phyloP scores from a whole-genome alignment of 2,888 invertebrate species.

The Elegia similella region DNA sequence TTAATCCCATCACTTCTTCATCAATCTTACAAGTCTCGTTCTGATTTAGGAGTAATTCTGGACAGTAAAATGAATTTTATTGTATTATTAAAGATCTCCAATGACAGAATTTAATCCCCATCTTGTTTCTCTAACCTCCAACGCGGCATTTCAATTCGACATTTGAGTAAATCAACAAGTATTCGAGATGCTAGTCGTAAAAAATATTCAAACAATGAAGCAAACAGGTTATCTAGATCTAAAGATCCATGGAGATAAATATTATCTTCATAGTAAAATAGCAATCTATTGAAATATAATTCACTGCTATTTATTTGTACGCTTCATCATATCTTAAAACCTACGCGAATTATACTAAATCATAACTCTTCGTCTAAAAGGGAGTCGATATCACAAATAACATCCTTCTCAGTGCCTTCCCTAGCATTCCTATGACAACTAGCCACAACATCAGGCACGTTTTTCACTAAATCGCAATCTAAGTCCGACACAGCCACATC shows the following conservation, averaged over 20 bases:
- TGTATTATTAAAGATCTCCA: too few relatives aligned
- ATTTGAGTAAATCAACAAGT: neutral
- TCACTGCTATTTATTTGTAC: conserved; percentile 8
- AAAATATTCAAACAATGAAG: neutral
- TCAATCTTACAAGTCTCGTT: too few relatives aligned
- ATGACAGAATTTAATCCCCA: too few relatives aligned
- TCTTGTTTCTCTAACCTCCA: too few relatives aligned
- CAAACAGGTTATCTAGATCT: neutral
- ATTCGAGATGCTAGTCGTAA: neutral
- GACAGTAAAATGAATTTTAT: too few relatives aligned
- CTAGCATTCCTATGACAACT: conserved; percentile 57
- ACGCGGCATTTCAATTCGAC: too few relatives aligned
- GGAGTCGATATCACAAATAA: conserved; percentile 55
- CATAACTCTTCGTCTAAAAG: conserved; percentile 61
- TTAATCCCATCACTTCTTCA: too few relatives aligned
- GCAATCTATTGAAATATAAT: neutral
- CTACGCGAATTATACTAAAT: conserved; percentile 30
- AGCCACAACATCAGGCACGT: conserved; percentile 71
- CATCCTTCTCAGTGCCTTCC: conserved; percentile 41
- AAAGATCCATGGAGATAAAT: neutral
- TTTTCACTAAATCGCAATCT: conserved; percentile 56
- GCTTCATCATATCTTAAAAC: conserved; percentile 7
- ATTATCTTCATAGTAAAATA: neutral
- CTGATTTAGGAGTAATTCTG: too few relatives aligned
- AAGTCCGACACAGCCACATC: conserved; percentile 48